A percentile compares a stretch with the other conserved stretches of the same genome.
These are phyloP conservation scores for Pollenia labialis DNA, from an alignment of 2,888 invertebrate genomes.

Conservation along the genomic window DNA sequence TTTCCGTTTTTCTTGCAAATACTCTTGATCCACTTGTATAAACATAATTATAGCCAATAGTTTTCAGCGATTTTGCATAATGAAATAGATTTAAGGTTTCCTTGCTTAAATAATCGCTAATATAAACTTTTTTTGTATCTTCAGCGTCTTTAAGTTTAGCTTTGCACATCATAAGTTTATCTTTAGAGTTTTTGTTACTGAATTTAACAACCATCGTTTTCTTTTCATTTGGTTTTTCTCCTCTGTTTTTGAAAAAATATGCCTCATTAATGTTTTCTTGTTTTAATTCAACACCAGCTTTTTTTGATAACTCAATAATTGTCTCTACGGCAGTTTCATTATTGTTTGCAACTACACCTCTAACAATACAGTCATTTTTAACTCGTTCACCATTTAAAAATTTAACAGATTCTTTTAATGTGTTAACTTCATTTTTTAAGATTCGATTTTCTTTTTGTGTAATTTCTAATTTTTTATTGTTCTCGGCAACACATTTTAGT, in stretches of 20 bases:
- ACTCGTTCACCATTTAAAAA: conserved; percentile 29
- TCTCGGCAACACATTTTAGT: not conserved
- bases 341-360: conserved; percentile 15
- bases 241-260: conserved; percentile 13
- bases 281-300: not conserved
- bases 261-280: conserved; percentile 20
- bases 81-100: not conserved
- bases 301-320: not conserved
- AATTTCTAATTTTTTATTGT: conserved; percentile 24
- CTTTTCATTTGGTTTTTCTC: not conserved
- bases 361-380: conserved; percentile 28
- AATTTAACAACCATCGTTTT: conserved; percentile 35
- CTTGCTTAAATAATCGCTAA: conserved; percentile 19
- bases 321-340: not conserved
- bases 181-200: no score
- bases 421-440: conserved; percentile 30
- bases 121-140: not conserved
- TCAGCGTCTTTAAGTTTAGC: conserved; percentile 22
- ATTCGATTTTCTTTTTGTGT: conserved; percentile 39
- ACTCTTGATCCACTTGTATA: not conserved
- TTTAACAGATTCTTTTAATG: conserved; percentile 8
- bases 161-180: no score
- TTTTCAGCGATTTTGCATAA: conserved; percentile 27
- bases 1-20: conserved; percentile 8
- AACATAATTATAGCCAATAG: conserved; percentile 7